Evolutionary conservation across 2,113 vertebrate genomes (phyloP).

Genomic region (Apteryx mantelli): DNA sequence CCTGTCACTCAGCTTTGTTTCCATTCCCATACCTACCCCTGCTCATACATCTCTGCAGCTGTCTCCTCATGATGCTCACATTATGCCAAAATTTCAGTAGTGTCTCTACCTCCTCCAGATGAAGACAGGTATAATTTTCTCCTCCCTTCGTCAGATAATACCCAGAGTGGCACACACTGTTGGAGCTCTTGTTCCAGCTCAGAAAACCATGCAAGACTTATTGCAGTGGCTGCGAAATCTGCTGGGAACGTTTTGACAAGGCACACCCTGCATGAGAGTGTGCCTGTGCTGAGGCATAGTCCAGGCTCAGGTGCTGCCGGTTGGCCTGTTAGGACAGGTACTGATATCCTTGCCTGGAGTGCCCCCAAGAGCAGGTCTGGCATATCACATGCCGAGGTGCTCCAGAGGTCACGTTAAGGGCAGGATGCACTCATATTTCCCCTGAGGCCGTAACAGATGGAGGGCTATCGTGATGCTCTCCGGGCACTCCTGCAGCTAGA

Average conservation of each 20-base stretch:
- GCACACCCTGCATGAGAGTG: too few relatives aligned
- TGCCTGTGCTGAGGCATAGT: not conserved
- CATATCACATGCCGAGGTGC: not conserved
- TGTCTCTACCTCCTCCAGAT: not conserved
- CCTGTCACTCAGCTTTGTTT: not conserved
- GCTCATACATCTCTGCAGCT: not conserved
- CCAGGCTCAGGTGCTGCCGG: not conserved
- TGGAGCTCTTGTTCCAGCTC: not conserved
- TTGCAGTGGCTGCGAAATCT: not conserved
- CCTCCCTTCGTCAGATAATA: too few relatives aligned
- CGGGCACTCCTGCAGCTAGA: not conserved
- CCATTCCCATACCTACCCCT: not conserved
- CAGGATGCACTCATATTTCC: not conserved
- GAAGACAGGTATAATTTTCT: not conserved
- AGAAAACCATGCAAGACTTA: not conserved
- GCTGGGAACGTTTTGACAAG: not conserved
- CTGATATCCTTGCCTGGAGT: not conserved
- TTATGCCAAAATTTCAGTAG: too few relatives aligned
- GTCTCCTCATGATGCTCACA: not conserved
- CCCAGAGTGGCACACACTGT: too few relatives aligned
- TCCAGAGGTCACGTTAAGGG: not conserved
- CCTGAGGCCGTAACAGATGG: slow-evolving; percentile 36
- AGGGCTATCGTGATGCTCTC: not conserved
- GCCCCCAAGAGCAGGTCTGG: slow-evolving; percentile 7
- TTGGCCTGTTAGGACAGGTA: not conserved